Evolutionary conservation across 2,888 invertebrate genomes (phyloP), one percentile per base, ranked within the genome.

Genomic region (Aleiodes testaceus): DNA sequence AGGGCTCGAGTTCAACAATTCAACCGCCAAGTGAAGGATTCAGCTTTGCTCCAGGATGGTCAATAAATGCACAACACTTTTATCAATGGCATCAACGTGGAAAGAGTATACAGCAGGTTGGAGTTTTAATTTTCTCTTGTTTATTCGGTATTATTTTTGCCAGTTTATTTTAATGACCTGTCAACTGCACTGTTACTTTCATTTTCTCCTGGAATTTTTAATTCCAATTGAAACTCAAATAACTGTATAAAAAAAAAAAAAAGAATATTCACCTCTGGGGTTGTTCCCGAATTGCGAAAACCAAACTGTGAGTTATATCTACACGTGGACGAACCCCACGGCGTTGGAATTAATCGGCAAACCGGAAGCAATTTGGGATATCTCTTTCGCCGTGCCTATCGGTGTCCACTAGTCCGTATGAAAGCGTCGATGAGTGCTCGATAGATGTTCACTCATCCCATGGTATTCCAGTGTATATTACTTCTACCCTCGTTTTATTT

Each of bases 41-140:
- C 86, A 91, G 91, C 86, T 91, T 91, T 81, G 91, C 91, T 71
- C 91, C 91, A 42, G 91, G 91, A 71, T 91, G 91, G 91, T 90
- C 91, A 67, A 87, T 91, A 77, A 91, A 91, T 80, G 90, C 90
- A 45, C 90, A 91, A 80, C 91, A 91, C 81, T 90, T 91, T 72
- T 90, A 90, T 88, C 91, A 91, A 87, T 91, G 91, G 91, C 91
- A 91, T 80, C 90, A 89, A 66, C 90, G 90, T 20, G 91, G 91
- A 63, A 91, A 90, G 82, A 90, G 89, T 16, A 91, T 91, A 36
- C 88, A 90, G 78, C 90, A 91, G 91, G 91, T 91, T 82, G 47
- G 53, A 26, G 12, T 12, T 11, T 53, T 44, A 63, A 16, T 12
- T 44, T 26, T 16, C 18, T 22, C 5, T 16, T 12, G 7, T 14